These are phyloP conservation scores for Thalassarche chlororhynchos DNA, from an alignment of 2,113 vertebrate species.

Conservation along the genomic window DNA sequence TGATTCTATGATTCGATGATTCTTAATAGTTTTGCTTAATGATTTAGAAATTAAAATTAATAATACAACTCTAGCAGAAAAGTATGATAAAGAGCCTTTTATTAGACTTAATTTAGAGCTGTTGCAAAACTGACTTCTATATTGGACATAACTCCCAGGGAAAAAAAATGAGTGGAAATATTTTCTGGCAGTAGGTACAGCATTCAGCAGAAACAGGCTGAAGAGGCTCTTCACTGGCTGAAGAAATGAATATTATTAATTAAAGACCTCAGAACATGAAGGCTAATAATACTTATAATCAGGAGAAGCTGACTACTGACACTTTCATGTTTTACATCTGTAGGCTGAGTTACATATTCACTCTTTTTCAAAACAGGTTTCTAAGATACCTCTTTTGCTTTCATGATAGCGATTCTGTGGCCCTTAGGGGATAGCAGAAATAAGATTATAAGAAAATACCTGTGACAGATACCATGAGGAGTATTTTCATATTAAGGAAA, in stretches of 20 bases:
- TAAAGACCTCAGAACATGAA: not conserved
- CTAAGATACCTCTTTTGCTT: not conserved
- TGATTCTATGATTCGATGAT: no score
- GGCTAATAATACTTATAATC: not conserved
- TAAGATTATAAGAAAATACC: conserved; percentile 20
- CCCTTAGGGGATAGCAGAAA: not conserved
- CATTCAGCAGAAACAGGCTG: not conserved
- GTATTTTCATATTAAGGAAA: not conserved
- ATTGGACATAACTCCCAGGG: not conserved
- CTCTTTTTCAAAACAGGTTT: not conserved
- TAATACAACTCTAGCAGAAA: not conserved
- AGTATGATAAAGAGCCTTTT: not conserved
- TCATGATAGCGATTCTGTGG: not conserved
- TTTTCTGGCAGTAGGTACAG: not conserved
- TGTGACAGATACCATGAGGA: not conserved
- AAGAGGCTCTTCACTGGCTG: not conserved
- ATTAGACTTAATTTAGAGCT: not conserved
- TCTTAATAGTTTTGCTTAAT: not conserved
- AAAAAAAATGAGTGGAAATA: not conserved
- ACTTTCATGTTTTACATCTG: not conserved
- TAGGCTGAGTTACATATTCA: not conserved
- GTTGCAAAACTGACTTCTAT: not conserved
- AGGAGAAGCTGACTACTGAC: not conserved
- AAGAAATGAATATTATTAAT: not conserved
- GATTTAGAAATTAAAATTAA: not conserved